Percentiles rank a stretch among this genome's conserved stretches.
Conservation (phyloP, 2,888 invertebrate species). For the Diloba caeruleocephala region DNA sequence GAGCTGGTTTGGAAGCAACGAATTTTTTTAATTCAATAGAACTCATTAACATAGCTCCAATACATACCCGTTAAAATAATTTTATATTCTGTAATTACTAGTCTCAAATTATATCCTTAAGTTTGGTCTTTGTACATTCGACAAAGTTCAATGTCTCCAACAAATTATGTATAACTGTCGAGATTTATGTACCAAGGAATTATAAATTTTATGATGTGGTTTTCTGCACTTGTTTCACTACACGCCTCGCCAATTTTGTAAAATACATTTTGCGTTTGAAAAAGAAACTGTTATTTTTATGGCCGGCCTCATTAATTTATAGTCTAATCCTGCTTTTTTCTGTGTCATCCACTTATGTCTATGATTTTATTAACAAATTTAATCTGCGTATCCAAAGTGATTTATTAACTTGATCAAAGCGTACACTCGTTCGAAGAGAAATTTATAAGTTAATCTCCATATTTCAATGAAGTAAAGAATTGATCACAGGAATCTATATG, state of each 20-base stretch:
- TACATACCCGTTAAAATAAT: conserved; percentile 5
- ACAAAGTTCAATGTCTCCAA: conserved; percentile 42
- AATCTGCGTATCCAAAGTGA: conserved; percentile 7
- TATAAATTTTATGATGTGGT: conserved; percentile 15
- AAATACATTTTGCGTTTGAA: conserved; percentile 18
- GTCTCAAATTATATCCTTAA: conserved; percentile 23
- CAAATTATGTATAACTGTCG: conserved; percentile 7
- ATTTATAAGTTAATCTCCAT: conserved; percentile 25
- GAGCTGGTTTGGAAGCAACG: too few relatives aligned
- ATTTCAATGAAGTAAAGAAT: conserved; percentile 21
- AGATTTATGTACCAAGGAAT: conserved; percentile 5
- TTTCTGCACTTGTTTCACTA: conserved; percentile 10
- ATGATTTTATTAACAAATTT: conserved; percentile 25
- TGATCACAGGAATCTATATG: conserved; percentile 36
- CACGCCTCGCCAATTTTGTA: conserved; percentile 21
- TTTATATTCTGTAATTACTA: conserved; percentile 24
- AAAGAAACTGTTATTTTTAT: conserved; percentile 45
- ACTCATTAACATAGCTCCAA: conserved; percentile 23
- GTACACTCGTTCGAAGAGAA: conserved; percentile 6
- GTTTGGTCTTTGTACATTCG: conserved; percentile 11
- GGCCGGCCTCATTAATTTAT: conserved; percentile 23
- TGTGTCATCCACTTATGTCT: conserved; percentile 23
- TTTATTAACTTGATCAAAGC: conserved; percentile 31
- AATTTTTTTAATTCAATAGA: too few relatives aligned
- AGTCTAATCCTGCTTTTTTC: conserved; percentile 23